Evolutionary conservation across 1,140 invertebrate genomes (phyloP).

Genomic region (Cherax quadricarinatus): DNA sequence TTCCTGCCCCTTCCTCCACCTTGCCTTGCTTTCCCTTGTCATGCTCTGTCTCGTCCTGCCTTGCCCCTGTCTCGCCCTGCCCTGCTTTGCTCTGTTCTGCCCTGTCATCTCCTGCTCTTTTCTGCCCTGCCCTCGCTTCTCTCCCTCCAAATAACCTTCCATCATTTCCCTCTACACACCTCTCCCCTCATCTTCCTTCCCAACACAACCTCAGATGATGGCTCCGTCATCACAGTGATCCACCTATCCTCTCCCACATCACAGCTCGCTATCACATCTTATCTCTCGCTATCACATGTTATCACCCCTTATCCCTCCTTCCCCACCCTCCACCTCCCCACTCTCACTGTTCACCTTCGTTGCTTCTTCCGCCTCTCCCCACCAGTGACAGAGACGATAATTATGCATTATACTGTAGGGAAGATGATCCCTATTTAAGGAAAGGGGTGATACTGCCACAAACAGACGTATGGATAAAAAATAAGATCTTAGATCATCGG

Average conservation of each 20-base stretch:
- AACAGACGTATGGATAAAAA: too few relatives aligned
- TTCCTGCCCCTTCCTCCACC: background rate
- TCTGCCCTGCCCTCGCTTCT: background rate
- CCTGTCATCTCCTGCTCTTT: background rate
- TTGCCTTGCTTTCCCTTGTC: background rate
- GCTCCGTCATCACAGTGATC: background rate
- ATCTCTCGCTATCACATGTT: background rate
- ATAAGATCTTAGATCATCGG: too few relatives aligned
- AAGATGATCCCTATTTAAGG: too few relatives aligned
- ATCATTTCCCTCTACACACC: too few relatives aligned
- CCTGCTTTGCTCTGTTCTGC: background rate
- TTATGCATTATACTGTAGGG: too few relatives aligned
- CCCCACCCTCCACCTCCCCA: too few relatives aligned
- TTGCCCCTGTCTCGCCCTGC: background rate
- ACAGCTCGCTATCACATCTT: conserved; percentile 8
- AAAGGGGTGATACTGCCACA: too few relatives aligned
- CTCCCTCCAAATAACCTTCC: background rate
- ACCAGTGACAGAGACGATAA: too few relatives aligned
- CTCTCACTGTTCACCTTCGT: too few relatives aligned
- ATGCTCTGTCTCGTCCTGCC: background rate
- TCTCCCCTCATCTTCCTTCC: background rate
- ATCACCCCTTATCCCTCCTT: too few relatives aligned
- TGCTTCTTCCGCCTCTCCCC: too few relatives aligned
- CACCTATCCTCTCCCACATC: background rate
- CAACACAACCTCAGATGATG: background rate